Evolutionary conservation across 1,140 invertebrate species (phyloP), one percentile per base, ranked within the genome.

Genomic region (Pteromalus puparum): DNA sequence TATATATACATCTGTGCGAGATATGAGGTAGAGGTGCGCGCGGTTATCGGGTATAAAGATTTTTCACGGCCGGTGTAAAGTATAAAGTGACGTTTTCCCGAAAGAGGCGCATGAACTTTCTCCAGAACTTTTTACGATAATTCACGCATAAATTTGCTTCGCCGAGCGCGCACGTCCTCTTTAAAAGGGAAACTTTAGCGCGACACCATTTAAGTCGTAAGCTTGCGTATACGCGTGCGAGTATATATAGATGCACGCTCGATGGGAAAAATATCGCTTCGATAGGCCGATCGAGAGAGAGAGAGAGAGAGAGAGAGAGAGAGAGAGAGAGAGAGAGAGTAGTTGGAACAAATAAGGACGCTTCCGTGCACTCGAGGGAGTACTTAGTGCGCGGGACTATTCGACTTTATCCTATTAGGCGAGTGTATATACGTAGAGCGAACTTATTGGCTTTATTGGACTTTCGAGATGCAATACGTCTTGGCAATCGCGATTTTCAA

Each of bases 61-160:
- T 61, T 81, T 73, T 73, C 68, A 70, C 67, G 24, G 70, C 46
- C 26, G 42, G 26, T 42, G 68, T 85, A 85, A 81, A 81, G 84
- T 81, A 18, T 46, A 67, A 42, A 68, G 10, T 42, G 81, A 46
- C 73, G 81, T 68, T 67, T 70, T 83, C 61, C 13, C 28, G 42
- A 48, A 72, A 81, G 68, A 24, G 15, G 65, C 34, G 24, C 80
- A 53, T 61, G 61, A 81, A 74, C 10, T 75, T 38, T 65, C 24
- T 34, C 38, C 73, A 12, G 30, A 30, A 30, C 24, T 76, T 77
- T 83, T 83, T 83, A 77, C 74, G 81, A 83, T 77, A 83, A 83
- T 75, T 67, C 53, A 46, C 48, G 72, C 81, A 77, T 83, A 83
- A 81, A 72, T 81, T 81, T 81, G 68, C 70, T 15, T 30, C 28